Percentiles rank a stretch among this genome's conserved stretches.
These are phyloP conservation scores for Clunio marinus DNA, from an alignment of 2,888 invertebrate genomes.

Conservation along the genomic window DNA sequence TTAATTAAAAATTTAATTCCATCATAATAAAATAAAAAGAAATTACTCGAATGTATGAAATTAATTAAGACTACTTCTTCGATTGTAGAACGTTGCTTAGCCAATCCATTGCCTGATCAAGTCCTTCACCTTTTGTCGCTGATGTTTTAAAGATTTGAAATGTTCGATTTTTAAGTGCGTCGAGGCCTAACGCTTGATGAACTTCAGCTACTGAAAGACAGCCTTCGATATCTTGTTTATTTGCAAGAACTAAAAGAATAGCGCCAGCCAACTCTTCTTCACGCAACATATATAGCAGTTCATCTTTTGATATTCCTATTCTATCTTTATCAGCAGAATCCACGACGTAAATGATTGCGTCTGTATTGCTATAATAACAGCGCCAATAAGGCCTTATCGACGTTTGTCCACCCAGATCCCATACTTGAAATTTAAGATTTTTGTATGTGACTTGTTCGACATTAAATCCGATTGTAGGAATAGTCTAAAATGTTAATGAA, in stretches of 20 bases:
- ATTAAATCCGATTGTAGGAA: constrained; percentile 97
- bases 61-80: constrained; percentile 48
- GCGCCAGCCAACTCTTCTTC: constrained; percentile 97
- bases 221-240: constrained; percentile 98
- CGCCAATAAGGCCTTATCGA: constrained; percentile 91
- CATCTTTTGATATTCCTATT: constrained; percentile 98
- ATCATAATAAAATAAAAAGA: background rate
- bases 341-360: constrained; percentile 99
- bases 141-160: constrained; percentile 99
- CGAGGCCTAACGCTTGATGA: constrained; percentile 91
- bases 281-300: constrained; percentile 93
- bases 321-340: constrained; percentile 98
- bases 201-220: constrained; percentile 96
- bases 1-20: too few relatives aligned
- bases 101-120: constrained; percentile 99
- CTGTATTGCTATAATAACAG: constrained; percentile 99
- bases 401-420: constrained; percentile 67
- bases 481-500: constrained; percentile 62
- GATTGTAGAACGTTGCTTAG: constrained; percentile 85
- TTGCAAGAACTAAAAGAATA: constrained; percentile 92
- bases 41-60: background rate
- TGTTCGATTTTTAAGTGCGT: constrained; percentile 91
- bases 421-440: constrained; percentile 98
- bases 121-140: constrained; percentile 94
- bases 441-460: constrained; percentile 99